Conservation (phyloP, 2,797 vertebrate species). For the Spea hammondii region DNA sequence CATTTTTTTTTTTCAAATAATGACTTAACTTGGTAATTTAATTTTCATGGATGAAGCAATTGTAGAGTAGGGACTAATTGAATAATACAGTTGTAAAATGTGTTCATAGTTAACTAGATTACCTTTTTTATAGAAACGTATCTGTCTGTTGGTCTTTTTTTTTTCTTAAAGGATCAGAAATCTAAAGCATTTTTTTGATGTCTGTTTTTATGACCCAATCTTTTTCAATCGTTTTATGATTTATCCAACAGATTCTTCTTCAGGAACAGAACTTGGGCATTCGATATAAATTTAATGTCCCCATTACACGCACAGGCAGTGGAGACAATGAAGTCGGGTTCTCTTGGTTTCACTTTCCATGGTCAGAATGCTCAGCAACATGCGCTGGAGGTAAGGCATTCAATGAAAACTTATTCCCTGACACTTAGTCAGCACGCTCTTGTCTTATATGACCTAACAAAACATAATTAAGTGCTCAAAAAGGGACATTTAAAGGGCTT, state of each 20-base stretch:
- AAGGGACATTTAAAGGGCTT: too few relatives aligned
- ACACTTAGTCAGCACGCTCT: background rate
- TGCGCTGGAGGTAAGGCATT: constrained; percentile 86
- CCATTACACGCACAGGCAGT: constrained; percentile 90
- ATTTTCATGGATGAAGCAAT: constrained; percentile 19
- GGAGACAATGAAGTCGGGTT: constrained; percentile 96
- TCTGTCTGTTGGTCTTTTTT: constrained; percentile 5
- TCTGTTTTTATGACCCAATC: background rate
- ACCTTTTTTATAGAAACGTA: constrained; percentile 1
- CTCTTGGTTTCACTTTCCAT: constrained; percentile 89
- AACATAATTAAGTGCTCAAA: too few relatives aligned
- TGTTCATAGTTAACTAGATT: constrained; percentile 1
- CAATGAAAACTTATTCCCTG: background rate
- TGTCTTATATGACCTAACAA: too few relatives aligned
- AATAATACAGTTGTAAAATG: constrained; percentile 16
- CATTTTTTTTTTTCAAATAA: constrained; percentile 7
- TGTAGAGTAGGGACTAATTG: constrained; percentile 2
- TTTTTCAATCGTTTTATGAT: constrained; percentile 68
- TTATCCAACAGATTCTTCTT: constrained; percentile 87
- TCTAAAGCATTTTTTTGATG: constrained; percentile 28
- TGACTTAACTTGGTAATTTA: constrained; percentile 44
- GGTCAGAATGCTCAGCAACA: constrained; percentile 95
- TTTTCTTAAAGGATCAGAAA: constrained; percentile 45
- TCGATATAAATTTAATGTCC: constrained; percentile 93
- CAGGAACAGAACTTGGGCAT: constrained; percentile 97